Evolutionary conservation across 2,797 vertebrate genomes (phyloP).

Genomic region (Phrynocephalus guinanensis): DNA sequence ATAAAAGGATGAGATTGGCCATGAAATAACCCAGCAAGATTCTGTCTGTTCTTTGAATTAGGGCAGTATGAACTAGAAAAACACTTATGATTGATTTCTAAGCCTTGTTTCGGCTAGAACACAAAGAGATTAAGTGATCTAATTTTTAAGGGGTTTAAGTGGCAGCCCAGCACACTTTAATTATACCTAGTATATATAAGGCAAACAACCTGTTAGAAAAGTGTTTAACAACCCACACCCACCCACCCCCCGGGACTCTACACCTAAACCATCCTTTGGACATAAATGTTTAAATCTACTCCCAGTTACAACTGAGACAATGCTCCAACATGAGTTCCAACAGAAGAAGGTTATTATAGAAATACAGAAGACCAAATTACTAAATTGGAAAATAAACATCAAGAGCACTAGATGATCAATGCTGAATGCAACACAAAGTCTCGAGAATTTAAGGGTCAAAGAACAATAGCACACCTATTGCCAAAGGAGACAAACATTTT

Average conservation of each 20-base stretch:
- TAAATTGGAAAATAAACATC: neutral
- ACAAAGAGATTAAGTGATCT: constrained; percentile 29
- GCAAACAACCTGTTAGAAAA: constrained; percentile 8
- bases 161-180: constrained; percentile 3
- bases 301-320: neutral
- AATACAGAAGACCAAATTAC: neutral
- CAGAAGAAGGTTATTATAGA: neutral
- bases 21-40: constrained; percentile 22
- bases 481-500: constrained; percentile 36
- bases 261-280: neutral
- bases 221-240: neutral
- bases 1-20: neutral
- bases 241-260: neutral
- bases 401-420: neutral
- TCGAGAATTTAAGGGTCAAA: constrained; percentile 21
- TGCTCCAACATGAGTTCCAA: neutral
- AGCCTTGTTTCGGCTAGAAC: constrained; percentile 12
- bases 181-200: constrained; percentile 14
- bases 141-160: constrained; percentile 35
- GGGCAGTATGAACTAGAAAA: constrained; percentile 11
- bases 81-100: constrained; percentile 34
- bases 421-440: neutral
- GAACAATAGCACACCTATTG: constrained; percentile 34
- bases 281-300: neutral
- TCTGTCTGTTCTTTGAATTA: constrained; percentile 28